Base-by-base conservation (phyloP, 2,888 invertebrate genomes). In the Horisme vitalbata region DNA sequence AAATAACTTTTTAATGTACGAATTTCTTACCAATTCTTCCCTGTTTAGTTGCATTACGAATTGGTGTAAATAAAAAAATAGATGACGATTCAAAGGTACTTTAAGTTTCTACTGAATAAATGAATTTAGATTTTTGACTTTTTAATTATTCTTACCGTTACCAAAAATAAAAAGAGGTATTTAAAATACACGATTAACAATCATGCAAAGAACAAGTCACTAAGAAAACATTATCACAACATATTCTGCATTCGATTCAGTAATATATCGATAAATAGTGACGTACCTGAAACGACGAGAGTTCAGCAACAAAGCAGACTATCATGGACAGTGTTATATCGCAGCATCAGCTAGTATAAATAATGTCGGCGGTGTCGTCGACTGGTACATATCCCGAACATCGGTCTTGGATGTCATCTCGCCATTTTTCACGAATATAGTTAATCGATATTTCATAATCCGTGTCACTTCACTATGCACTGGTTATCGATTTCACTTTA, bases 271-370 rank as follows among this genome's bases (percentile, higher is more conserved):
- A 41, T 45, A 50, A 41, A 27, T 53, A 37, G 36, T 39, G 35
- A 83, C 83, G 58, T 84, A 90, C 89, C 90, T 90, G 86, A 86
- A 83, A 86, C 79, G 87, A 84, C 73, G 86, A 78, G 65, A 87
- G 82, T 73, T 89, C 88, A 83, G 87, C 89, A 48, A 89, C 79
- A 76, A 90, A 86, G 79, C 84, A 90, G 85, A 90, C 83, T 89
- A 89, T 87, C 90, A 90, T 90, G 78, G 89, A 89, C 88, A 83
- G 81, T 70, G 77, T 74, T 83, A 83, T 83, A 54, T 80, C 63
- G 72, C 78, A 65, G 79, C 81, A 83, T 84, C 83, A 85, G 80
- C 83, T 85, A 76, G 65, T 71, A 74, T 70, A 75, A 82, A 80
- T 61, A n/a, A 57, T 75, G 83, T 85, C 78, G 90, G 77, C 87